Evolutionary conservation across 2,113 vertebrate species (phyloP).

Genomic region (Sceloporus undulatus): DNA sequence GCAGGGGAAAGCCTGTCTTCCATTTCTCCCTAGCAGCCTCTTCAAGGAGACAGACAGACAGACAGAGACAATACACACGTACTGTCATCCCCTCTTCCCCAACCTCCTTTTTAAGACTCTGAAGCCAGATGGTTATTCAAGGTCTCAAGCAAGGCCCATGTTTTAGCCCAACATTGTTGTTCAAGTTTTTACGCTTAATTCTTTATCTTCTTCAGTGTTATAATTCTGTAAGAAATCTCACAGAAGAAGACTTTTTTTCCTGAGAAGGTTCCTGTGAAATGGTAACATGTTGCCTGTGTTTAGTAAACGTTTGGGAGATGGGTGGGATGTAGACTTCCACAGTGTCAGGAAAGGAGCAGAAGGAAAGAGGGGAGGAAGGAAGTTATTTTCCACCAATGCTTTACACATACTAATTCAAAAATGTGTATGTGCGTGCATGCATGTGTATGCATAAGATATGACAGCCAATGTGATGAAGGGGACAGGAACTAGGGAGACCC

Average conservation of each 20-base stretch:
- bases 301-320: neutral
- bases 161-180: neutral
- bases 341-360: neutral
- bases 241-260: conserved; percentile 8
- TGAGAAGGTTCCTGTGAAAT: conserved; percentile 1
- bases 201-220: neutral
- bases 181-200: neutral
- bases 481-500: too few species aligned
- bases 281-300: conserved; percentile 29
- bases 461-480: too few species aligned
- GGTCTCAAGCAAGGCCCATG: conserved; percentile 1
- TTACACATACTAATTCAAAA: neutral
- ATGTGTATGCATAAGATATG: too few species aligned
- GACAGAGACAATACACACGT: neutral
- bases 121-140: neutral
- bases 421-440: neutral
- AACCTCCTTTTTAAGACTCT: neutral
- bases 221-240: neutral
- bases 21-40: neutral
- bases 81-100: neutral
- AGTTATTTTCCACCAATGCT: neutral
- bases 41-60: neutral
- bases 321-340: too few species aligned
- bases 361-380: too few species aligned
- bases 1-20: neutral